These are phyloP conservation scores for Pseudolaguvia tuberculata DNA, from an alignment of 2,113 vertebrate species.

Conservation along the genomic window DNA sequence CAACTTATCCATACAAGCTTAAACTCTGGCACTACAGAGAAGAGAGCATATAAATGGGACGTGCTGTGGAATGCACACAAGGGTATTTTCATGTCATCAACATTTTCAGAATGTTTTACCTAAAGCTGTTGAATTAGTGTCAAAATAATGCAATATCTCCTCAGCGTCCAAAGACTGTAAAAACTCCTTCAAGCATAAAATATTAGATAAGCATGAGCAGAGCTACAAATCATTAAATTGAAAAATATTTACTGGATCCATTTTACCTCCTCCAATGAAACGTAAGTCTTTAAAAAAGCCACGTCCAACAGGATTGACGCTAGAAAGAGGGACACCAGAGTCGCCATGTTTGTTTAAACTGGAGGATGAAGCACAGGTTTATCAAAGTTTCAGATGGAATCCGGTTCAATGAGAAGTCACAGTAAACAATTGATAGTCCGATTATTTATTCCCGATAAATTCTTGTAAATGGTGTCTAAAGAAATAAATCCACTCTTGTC, in stretches of 20 bases:
- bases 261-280: conserved; percentile 57
- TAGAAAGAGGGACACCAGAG: conserved; percentile 53
- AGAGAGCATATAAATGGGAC: background rate
- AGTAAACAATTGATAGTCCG: no score
- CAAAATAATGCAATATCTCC: conserved; percentile 46
- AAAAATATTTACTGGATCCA: background rate
- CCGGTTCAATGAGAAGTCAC: background rate
- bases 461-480: background rate
- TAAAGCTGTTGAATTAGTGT: conserved; percentile 45
- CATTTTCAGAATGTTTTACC: conserved; percentile 51
- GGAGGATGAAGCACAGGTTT: conserved; percentile 19
- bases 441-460: background rate
- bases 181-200: conserved; percentile 43
- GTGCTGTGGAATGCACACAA: background rate
- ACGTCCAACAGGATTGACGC: conserved; percentile 51
- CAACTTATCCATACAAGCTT: conserved; percentile 48
- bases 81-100: background rate
- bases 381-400: background rate
- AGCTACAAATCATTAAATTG: conserved; percentile 67
- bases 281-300: conserved; percentile 56
- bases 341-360: conserved; percentile 57
- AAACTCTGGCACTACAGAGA: conserved; percentile 44
- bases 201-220: conserved; percentile 43
- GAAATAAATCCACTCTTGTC: background rate
- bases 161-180: conserved; percentile 46